Conservation (phyloP, 2,797 vertebrate genomes). For the Eidolon dupreanum region DNA sequence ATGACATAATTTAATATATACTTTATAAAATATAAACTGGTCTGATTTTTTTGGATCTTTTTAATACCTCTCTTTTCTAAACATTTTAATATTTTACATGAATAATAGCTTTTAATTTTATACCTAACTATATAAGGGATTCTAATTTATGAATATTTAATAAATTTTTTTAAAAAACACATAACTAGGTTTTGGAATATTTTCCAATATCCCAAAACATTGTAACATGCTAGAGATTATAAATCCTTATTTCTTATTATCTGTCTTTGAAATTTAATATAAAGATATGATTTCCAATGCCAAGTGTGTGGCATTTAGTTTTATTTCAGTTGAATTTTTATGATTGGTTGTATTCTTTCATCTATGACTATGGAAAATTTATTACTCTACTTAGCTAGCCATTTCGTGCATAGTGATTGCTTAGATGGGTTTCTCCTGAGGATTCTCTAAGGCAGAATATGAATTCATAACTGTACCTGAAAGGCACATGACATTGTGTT, state of each 20-base stretch:
- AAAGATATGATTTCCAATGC: neutral
- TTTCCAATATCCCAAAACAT: neutral
- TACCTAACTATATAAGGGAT: neutral
- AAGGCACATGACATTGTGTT: neutral
- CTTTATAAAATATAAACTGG: neutral
- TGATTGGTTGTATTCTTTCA: neutral
- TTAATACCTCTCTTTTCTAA: neutral
- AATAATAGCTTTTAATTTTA: neutral
- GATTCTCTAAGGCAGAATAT: neutral
- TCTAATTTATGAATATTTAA: neutral
- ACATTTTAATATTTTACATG: neutral
- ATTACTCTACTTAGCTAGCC: slow-evolving; percentile 10
- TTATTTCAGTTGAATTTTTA: slow-evolving; percentile 58
- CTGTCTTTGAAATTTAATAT: neutral
- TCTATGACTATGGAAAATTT: neutral
- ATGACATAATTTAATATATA: no score
- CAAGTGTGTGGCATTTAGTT: slow-evolving; percentile 48
- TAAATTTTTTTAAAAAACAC: neutral
- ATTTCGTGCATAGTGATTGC: neutral
- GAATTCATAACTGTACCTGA: neutral
- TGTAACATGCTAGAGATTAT: neutral
- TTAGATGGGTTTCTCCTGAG: slow-evolving; percentile 3
- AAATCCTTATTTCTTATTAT: slow-evolving; percentile 40
- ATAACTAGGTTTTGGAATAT: neutral
- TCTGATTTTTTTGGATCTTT: neutral